A percentile compares a stretch with the other conserved stretches of the same genome.
These are phyloP conservation scores for Plemyria rubiginata DNA, from an alignment of 2,888 invertebrate genomes.

Conservation along the genomic window DNA sequence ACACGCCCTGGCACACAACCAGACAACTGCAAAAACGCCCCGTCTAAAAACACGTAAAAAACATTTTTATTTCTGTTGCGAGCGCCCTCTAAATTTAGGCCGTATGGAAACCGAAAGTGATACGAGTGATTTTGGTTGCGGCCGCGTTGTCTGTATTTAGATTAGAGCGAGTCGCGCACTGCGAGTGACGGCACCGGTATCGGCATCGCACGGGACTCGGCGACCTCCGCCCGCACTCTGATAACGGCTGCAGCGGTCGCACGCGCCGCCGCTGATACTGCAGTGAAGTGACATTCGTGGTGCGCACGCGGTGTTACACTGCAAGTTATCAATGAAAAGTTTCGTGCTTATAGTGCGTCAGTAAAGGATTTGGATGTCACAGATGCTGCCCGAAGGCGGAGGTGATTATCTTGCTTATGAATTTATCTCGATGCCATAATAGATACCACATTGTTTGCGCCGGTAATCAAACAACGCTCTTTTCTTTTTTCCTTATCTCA, in stretches of 20 bases:
- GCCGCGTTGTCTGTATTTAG: slow-evolving; percentile 82
- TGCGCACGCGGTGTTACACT: slow-evolving; percentile 34
- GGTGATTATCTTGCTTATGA: slow-evolving; percentile 62
- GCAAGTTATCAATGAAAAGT: slow-evolving; percentile 52
- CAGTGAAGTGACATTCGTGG: slow-evolving; percentile 27
- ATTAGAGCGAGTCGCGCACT: slow-evolving; percentile 66
- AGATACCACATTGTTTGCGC: slow-evolving; percentile 11
- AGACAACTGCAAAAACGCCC: slow-evolving; percentile 68
- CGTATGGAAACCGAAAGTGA: slow-evolving; percentile 82
- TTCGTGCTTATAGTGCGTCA: slow-evolving; percentile 51
- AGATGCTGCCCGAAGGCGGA: slow-evolving; percentile 79
- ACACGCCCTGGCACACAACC: slow-evolving; percentile 68
- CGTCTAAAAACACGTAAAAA: slow-evolving; percentile 83
- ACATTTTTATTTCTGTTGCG: slow-evolving; percentile 81
- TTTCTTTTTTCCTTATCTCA: slow-evolving; percentile 1
- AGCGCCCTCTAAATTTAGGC: slow-evolving; percentile 83
- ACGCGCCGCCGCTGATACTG: slow-evolving; percentile 39
- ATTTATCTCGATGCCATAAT: slow-evolving; percentile 22
- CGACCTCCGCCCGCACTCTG: slow-evolving; percentile 37
- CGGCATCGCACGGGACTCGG: slow-evolving; percentile 27
- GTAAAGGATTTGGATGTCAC: slow-evolving; percentile 75
- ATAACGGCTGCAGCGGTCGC: slow-evolving; percentile 40
- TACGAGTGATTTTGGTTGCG: slow-evolving; percentile 81
- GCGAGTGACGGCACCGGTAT: slow-evolving; percentile 9
- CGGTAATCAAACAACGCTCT: neutral